A percentile compares a stretch with the other conserved stretches of the same genome.
These are phyloP conservation scores for Nomada fabriciana DNA, from an alignment of 2,888 invertebrate species.

Conservation along the genomic window DNA sequence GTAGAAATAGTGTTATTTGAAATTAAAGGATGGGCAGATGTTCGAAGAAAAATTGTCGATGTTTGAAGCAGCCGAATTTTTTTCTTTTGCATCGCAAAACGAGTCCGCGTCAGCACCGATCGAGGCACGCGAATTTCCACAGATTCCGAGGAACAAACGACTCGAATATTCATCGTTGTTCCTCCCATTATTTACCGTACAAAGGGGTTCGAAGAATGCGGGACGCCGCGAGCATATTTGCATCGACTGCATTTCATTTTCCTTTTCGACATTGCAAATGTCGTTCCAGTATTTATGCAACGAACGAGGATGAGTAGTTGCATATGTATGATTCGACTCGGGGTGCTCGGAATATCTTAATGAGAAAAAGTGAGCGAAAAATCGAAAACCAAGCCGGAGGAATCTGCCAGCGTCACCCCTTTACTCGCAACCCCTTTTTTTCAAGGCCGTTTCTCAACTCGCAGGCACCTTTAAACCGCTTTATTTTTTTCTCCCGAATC, in stretches of 20 bases:
- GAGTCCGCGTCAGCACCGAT: background rate
- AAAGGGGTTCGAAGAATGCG: background rate
- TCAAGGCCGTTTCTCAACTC: background rate
- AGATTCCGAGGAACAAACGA: slow-evolving; percentile 17
- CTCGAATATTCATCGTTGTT: slow-evolving; percentile 47
- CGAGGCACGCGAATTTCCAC: background rate
- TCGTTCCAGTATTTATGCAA: slow-evolving; percentile 23
- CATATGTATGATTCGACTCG: slow-evolving; percentile 31
- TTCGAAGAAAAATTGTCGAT: too few relatives aligned
- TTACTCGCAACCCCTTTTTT: background rate
- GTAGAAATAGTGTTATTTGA: background rate
- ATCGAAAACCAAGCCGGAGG: background rate
- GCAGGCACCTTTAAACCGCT: background rate
- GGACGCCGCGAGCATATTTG: slow-evolving; percentile 35
- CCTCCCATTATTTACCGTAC: slow-evolving; percentile 5
- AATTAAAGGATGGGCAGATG: too few relatives aligned
- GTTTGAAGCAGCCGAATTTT: too few relatives aligned
- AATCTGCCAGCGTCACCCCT: too few relatives aligned
- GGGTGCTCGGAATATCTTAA: too few relatives aligned
- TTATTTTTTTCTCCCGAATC: background rate
- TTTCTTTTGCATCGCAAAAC: background rate
- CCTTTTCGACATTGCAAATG: slow-evolving; percentile 17
- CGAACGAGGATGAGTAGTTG: slow-evolving; percentile 30
- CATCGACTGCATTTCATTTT: slow-evolving; percentile 26
- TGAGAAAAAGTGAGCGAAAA: background rate